Conservation (phyloP, 2,797 vertebrate species). For the Enoplosus armatus region DNA sequence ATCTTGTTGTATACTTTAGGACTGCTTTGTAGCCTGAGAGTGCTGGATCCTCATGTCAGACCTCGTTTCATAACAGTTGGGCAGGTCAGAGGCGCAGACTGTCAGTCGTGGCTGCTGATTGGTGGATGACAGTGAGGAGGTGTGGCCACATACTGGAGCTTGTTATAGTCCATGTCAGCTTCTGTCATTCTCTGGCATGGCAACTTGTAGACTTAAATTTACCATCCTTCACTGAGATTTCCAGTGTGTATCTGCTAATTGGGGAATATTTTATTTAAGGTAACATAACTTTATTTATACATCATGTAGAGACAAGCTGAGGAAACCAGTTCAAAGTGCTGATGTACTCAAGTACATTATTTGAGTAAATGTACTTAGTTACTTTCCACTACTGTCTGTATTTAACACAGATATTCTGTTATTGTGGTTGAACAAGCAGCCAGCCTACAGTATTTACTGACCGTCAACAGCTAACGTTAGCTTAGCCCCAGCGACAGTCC, state of each 20-base stretch:
- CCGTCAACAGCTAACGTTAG: not conserved
- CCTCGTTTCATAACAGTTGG: slow-evolving; percentile 18
- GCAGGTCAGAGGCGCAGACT: slow-evolving; percentile 16
- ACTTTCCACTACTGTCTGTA: too few relatives aligned
- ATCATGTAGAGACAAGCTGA: not conserved
- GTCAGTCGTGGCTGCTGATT: slow-evolving; percentile 25
- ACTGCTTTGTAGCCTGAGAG: not conserved
- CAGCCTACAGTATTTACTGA: too few relatives aligned
- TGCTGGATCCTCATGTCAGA: slow-evolving; percentile 25
- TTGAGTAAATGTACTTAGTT: too few relatives aligned
- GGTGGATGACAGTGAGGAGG: slow-evolving; percentile 1
- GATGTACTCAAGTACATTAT: not conserved
- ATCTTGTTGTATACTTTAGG: slow-evolving; percentile 19
- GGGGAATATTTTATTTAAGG: not conserved
- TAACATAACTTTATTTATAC: not conserved
- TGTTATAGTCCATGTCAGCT: slow-evolving; percentile 5
- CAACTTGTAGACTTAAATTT: not conserved
- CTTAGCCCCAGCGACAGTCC: not conserved
- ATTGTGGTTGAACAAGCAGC: too few relatives aligned
- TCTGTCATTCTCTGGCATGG: not conserved
- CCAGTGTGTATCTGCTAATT: not conserved
- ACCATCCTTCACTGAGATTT: not conserved
- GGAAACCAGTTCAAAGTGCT: not conserved
- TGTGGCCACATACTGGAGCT: not conserved
- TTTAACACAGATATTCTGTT: too few relatives aligned